phyloP scores from a whole-genome alignment of 2,113 vertebrate species.

The Laticauda colubrina region DNA sequence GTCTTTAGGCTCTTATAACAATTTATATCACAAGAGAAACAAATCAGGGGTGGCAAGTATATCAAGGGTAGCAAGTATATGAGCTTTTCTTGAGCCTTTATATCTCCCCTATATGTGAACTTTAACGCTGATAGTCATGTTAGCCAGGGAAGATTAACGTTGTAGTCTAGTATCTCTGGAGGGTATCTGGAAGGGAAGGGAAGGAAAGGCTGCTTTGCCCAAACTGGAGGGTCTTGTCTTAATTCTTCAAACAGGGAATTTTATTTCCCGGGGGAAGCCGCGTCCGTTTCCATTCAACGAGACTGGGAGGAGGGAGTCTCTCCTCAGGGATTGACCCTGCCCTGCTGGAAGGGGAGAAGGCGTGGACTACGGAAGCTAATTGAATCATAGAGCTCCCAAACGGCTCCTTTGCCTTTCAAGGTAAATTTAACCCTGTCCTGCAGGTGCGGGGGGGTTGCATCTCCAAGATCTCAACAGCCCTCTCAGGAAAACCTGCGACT shows the following conservation, averaged over 20 bases:
- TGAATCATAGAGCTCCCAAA: conserved; percentile 8
- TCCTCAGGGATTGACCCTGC: neutral
- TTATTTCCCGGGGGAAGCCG: neutral
- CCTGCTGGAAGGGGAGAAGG: neutral
- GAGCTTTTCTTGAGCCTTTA: neutral
- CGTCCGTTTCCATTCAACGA: neutral
- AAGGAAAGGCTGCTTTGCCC: neutral
- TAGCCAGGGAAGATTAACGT: neutral
- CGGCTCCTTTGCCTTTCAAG: conserved; percentile 12
- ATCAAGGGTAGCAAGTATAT: too few relatives aligned
- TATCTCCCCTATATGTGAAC: neutral
- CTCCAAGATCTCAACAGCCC: neutral
- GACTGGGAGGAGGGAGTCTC: too few relatives aligned
- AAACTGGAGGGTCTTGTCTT: neutral
- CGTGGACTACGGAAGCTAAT: neutral
- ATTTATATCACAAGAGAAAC: neutral
- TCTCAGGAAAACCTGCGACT: neutral
- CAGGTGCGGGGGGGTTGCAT: neutral
- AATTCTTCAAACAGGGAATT: neutral
- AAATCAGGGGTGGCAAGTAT: neutral
- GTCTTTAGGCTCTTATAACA: neutral
- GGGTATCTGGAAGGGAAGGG: neutral
- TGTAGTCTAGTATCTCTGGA: neutral
- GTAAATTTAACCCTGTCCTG: neutral
- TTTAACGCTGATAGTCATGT: neutral